Base-by-base conservation (phyloP, 2,888 invertebrate genomes). In the Nymphalis polychloros region DNA sequence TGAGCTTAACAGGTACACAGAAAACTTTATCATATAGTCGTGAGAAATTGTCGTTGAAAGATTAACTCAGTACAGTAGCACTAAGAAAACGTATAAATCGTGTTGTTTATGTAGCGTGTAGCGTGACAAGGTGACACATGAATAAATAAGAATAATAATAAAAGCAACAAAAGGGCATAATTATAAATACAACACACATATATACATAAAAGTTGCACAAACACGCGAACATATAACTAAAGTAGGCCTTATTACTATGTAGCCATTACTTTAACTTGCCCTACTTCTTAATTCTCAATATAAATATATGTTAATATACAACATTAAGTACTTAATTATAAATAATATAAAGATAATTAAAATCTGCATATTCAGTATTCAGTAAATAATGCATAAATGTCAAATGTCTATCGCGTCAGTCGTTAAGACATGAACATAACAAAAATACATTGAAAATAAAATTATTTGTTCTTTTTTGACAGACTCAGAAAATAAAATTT, bases 121-220 rank as follows among this genome's bases (percentile, higher is more conserved):
- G 69, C 72, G 72, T 72, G 69, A 64, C 67, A 67, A 69, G 59
- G 55, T 59, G 59, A 60, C 72, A 69, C 67, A 59, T 67, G 52
- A 64, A 67, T 67, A 61, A 71, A 64, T 63, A 69, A 64, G 67
- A 64, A 69, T 63, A 70, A 63, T 64, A 69, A 67, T 65, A 47
- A 67, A 61, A 59, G 48, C 8, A 68, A 53, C 50, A 60, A 46
- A 67, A 55, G 63, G 48, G 61, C 52, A 48, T 61, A 57, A 55
- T 69, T 69, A 64, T 64, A 59, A 69, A 71, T 57, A 67, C 57
- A 62, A 57, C 66, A 59, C 63, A 48, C 49, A 57, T 13, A 41
- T 10, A 41, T 13, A 41, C 41, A 41, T 41, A 41, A 13, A 10
- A 41, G 35, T 41, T 41, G 41, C 41, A 41, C 41, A 41, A 41